Evolutionary conservation across 2,113 vertebrate genomes (phyloP).

Genomic region (Trichechus manatus): DNA sequence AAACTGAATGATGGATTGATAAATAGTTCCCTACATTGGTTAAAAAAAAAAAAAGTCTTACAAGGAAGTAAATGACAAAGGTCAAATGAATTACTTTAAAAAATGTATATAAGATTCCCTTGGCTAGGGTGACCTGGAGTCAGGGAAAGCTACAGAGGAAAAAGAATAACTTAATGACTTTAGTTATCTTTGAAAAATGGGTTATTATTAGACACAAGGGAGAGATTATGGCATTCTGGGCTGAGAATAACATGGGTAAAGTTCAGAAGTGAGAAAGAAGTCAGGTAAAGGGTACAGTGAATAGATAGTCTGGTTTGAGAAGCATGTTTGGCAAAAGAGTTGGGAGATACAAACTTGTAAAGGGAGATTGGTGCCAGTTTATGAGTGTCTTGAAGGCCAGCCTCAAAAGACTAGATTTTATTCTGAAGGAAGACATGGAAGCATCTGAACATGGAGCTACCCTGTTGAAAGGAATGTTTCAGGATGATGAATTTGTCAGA

Average conservation of each 20-base stretch:
- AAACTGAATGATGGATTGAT: not conserved
- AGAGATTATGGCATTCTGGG: not conserved
- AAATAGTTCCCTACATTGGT: not conserved
- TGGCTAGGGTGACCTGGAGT: not conserved
- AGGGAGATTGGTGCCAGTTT: not conserved
- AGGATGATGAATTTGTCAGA: slow-evolving; percentile 43
- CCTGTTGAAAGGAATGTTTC: not conserved
- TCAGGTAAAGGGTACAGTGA: not conserved
- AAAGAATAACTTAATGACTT: not conserved
- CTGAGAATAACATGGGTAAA: not conserved
- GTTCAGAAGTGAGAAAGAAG: not conserved
- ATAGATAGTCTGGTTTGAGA: not conserved
- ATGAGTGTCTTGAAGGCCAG: not conserved
- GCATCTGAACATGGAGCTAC: not conserved
- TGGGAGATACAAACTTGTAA: not conserved
- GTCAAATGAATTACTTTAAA: not conserved
- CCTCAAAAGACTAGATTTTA: not conserved
- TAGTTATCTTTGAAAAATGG: not conserved
- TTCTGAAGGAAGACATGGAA: not conserved
- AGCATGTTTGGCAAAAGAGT: not conserved
- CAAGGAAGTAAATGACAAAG: not conserved
- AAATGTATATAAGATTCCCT: not conserved
- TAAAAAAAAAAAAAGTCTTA: not conserved
- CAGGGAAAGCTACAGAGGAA: not conserved
- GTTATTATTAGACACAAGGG: not conserved